phyloP scores from a whole-genome alignment of 2,113 vertebrate genomes.

The Barnardius zonarius region DNA sequence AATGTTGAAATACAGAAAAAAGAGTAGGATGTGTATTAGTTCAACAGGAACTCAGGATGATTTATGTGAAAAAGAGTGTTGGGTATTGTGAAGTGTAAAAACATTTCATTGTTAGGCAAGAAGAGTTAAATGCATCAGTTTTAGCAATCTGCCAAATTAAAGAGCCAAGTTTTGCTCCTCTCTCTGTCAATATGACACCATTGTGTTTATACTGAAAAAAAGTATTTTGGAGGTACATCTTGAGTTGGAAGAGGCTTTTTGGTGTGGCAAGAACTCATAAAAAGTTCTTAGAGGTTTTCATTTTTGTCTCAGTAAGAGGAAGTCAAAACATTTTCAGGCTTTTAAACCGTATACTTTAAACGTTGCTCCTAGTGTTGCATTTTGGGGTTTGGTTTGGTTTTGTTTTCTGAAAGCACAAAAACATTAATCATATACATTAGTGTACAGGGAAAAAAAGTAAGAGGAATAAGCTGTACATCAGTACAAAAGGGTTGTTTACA shows the following conservation, averaged over 20 bases:
- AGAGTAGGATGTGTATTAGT: not conserved
- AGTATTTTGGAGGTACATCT: not conserved
- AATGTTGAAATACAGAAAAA: not conserved
- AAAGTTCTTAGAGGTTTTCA: slow-evolving; percentile 44
- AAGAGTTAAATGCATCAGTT: slow-evolving; percentile 61
- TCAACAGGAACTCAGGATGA: not conserved
- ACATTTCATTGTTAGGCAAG: slow-evolving; percentile 45
- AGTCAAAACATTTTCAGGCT: slow-evolving; percentile 38
- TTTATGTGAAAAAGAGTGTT: slow-evolving; percentile 36
- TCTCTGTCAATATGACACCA: slow-evolving; percentile 63
- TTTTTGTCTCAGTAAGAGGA: slow-evolving; percentile 13
- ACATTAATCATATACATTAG: not conserved
- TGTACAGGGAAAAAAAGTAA: not conserved
- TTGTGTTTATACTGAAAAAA: slow-evolving; percentile 63
- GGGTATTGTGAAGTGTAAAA: slow-evolving; percentile 65
- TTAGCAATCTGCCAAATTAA: slow-evolving; percentile 69
- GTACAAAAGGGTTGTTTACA: not conserved
- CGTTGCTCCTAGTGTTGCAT: not conserved
- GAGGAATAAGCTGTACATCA: not conserved
- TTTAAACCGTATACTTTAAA: not conserved
- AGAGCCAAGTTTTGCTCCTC: slow-evolving; percentile 63
- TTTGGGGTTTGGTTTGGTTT: not conserved
- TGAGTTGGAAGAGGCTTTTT: not conserved
- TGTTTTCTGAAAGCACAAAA: not conserved
- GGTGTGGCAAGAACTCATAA: slow-evolving; percentile 10